Evolutionary conservation across 2,888 invertebrate species (phyloP).

Genomic region (Drosophila seclusa): DNA sequence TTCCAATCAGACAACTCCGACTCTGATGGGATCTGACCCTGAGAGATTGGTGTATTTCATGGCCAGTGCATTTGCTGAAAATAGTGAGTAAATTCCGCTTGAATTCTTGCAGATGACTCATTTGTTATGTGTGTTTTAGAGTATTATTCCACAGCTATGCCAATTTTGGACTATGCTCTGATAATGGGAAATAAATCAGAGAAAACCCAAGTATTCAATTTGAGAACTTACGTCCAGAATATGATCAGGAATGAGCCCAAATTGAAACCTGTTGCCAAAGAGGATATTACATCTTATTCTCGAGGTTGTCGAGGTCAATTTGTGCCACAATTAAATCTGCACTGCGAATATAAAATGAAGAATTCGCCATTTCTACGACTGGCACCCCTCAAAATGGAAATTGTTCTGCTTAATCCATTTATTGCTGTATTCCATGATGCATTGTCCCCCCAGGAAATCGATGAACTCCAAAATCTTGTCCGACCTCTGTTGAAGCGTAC

Average conservation of each 20-base stretch:
- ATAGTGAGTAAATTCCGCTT: constrained; percentile 50
- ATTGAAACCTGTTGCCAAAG: no score
- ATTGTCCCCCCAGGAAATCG: constrained; percentile 69
- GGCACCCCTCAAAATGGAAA: constrained; percentile 81
- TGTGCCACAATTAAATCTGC: constrained; percentile 40
- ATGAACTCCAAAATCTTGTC: constrained; percentile 58
- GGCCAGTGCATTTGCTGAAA: constrained; percentile 42
- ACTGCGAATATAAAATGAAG: constrained; percentile 64
- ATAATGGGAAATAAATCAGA: not conserved
- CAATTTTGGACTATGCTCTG: constrained; percentile 15
- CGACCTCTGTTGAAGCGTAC: constrained; percentile 65
- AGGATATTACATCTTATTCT: constrained; percentile 27
- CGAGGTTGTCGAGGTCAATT: constrained; percentile 73
- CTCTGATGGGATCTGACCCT: constrained; percentile 5
- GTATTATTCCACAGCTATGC: constrained; percentile 26
- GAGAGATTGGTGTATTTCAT: constrained; percentile 50
- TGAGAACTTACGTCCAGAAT: not conserved
- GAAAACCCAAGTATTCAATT: constrained; percentile 28
- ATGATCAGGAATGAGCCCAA: not conserved
- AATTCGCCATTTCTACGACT: constrained; percentile 63
- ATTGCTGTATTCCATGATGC: constrained; percentile 77
- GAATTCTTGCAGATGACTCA: not conserved
- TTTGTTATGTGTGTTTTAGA: not conserved
- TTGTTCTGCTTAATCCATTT: constrained; percentile 65
- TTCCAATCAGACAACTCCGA: constrained; percentile 10